phyloP scores from a whole-genome alignment of 2,797 vertebrate genomes.

The Acrossocheilus wenchowensis region DNA sequence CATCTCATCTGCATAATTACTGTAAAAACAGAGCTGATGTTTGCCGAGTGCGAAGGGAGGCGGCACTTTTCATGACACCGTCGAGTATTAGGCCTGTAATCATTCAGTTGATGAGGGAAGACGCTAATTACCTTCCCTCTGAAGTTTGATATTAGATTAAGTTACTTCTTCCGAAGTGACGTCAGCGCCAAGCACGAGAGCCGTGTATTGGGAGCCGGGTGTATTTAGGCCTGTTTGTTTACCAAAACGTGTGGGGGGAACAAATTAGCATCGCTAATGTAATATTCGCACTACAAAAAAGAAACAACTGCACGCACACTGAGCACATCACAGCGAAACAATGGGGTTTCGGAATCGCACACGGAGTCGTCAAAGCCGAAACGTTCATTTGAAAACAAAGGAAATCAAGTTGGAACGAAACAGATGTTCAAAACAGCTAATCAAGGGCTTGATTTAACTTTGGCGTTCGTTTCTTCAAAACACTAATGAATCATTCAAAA shows the following conservation, averaged over 20 bases:
- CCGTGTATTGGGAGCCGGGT: background rate
- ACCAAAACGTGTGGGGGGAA: slow-evolving; percentile 23
- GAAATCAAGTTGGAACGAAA: background rate
- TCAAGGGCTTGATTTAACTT: slow-evolving; percentile 33
- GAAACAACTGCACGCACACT: slow-evolving; percentile 18
- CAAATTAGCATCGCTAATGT: slow-evolving; percentile 52
- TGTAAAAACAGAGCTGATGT: slow-evolving; percentile 50
- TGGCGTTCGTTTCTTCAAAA: background rate
- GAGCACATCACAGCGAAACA: background rate
- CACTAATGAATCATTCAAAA: slow-evolving; percentile 33
- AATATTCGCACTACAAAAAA: slow-evolving; percentile 26
- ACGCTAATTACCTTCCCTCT: slow-evolving; percentile 43
- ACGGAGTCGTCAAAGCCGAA: background rate
- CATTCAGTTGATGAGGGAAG: slow-evolving; percentile 26
- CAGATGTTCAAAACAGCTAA: slow-evolving; percentile 44
- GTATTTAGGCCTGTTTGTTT: slow-evolving; percentile 37
- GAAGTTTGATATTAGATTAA: slow-evolving; percentile 49
- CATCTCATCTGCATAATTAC: slow-evolving; percentile 60
- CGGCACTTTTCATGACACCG: slow-evolving; percentile 49
- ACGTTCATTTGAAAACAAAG: slow-evolving; percentile 19
- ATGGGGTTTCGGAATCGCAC: slow-evolving; percentile 22
- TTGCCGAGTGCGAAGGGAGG: slow-evolving; percentile 45
- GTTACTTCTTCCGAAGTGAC: slow-evolving; percentile 26
- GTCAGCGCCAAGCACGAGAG: background rate
- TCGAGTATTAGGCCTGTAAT: slow-evolving; percentile 33